These are phyloP conservation scores for Phyllostomus hastatus DNA, from an alignment of 2,113 vertebrate genomes.

Conservation along the genomic window DNA sequence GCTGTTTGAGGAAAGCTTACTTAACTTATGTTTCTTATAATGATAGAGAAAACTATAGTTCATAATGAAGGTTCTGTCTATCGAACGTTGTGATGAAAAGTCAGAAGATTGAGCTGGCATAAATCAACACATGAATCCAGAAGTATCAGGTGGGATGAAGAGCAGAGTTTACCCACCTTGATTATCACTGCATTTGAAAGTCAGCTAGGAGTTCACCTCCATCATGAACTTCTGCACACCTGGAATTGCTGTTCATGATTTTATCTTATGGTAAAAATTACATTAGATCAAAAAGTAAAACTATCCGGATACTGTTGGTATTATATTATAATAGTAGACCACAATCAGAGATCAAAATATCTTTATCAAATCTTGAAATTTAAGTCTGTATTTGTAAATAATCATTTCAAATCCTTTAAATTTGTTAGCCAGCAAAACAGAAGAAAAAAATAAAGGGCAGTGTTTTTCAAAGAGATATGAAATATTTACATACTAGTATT, in stretches of 20 bases:
- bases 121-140: slow-evolving; percentile 76
- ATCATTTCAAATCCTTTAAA: background rate
- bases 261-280: slow-evolving; percentile 9
- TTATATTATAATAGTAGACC: background rate
- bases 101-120: slow-evolving; percentile 75
- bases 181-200: slow-evolving; percentile 75
- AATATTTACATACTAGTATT: background rate
- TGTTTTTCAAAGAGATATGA: background rate
- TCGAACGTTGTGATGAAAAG: slow-evolving; percentile 80
- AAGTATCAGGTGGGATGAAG: slow-evolving; percentile 75
- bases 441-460: background rate
- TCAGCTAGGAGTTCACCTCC: slow-evolving; percentile 49
- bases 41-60: slow-evolving; percentile 75
- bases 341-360: background rate
- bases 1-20: slow-evolving; percentile 74
- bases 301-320: background rate
- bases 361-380: background rate
- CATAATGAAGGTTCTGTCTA: slow-evolving; percentile 76
- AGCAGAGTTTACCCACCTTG: slow-evolving; percentile 54
- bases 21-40: slow-evolving; percentile 77
- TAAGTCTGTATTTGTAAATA: background rate
- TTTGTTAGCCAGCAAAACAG: background rate
- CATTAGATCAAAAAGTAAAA: background rate
- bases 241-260: background rate
- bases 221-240: slow-evolving; percentile 36